These are phyloP conservation scores for Engraulis encrasicolus DNA, from an alignment of 2,113 vertebrate species.

Conservation along the genomic window DNA sequence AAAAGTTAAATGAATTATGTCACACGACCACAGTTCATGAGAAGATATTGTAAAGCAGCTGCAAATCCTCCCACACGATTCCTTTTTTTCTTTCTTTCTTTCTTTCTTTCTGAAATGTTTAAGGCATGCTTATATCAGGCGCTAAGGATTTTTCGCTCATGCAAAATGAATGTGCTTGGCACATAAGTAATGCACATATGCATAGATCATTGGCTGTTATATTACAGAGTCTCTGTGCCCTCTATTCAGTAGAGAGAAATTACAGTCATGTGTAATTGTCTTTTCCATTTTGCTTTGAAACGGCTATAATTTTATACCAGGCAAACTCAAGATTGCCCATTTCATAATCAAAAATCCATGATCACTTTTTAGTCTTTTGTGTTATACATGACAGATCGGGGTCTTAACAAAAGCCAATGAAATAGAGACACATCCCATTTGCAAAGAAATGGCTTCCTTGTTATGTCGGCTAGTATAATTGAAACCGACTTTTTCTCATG, in stretches of 20 bases:
- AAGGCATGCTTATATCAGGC: neutral
- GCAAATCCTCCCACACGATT: no score
- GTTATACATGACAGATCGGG: neutral
- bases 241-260: neutral
- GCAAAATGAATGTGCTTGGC: neutral
- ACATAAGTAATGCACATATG: neutral
- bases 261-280: neutral
- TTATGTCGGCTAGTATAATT: neutral
- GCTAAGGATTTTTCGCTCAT: neutral
- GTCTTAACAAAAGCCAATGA: neutral
- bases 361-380: neutral
- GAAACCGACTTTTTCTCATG: neutral
- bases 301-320: neutral
- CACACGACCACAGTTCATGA: no score
- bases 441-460: neutral
- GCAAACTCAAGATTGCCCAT: neutral
- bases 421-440: neutral
- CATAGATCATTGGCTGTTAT: neutral
- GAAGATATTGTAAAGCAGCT: no score
- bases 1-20: neutral
- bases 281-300: neutral
- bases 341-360: neutral
- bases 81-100: no score
- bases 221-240: neutral
- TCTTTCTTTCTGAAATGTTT: neutral